Conservation (phyloP, 2,797 vertebrate species). For the Microchirus variegatus region DNA sequence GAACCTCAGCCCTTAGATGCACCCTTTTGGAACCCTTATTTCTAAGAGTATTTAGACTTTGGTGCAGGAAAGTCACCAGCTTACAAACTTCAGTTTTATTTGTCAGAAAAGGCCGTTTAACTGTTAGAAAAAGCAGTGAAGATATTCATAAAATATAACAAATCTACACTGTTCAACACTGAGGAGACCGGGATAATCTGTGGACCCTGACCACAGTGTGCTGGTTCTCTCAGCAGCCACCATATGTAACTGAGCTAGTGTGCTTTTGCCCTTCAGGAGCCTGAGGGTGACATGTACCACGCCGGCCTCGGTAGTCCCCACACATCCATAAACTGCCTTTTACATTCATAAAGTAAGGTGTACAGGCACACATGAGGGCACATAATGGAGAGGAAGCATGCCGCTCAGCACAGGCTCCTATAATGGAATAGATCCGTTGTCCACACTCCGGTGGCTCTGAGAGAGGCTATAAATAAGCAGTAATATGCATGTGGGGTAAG, state of each 20-base stretch:
- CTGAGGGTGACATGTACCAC: background rate
- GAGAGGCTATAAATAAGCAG: constrained; percentile 48
- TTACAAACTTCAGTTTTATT: too few relatives aligned
- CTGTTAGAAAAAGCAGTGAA: too few relatives aligned
- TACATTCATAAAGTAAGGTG: constrained; percentile 22
- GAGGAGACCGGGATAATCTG: background rate
- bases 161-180: too few relatives aligned
- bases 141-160: too few relatives aligned
- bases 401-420: constrained; percentile 17
- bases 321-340: constrained; percentile 25
- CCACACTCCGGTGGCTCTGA: constrained; percentile 35
- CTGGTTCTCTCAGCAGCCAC: background rate
- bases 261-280: constrained; percentile 15
- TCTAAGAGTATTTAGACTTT: too few relatives aligned
- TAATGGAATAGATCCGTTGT: constrained; percentile 44
- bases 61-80: too few relatives aligned
- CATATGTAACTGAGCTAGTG: background rate
- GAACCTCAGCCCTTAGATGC: too few relatives aligned
- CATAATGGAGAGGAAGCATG: constrained; percentile 24
- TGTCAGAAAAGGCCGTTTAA: too few relatives aligned
- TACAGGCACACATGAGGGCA: constrained; percentile 19
- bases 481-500: constrained; percentile 34
- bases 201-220: background rate
- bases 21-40: too few relatives aligned
- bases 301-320: background rate